These are phyloP conservation scores for Chinchilla lanigera DNA, from an alignment of 2,113 vertebrate genomes.

Conservation along the genomic window DNA sequence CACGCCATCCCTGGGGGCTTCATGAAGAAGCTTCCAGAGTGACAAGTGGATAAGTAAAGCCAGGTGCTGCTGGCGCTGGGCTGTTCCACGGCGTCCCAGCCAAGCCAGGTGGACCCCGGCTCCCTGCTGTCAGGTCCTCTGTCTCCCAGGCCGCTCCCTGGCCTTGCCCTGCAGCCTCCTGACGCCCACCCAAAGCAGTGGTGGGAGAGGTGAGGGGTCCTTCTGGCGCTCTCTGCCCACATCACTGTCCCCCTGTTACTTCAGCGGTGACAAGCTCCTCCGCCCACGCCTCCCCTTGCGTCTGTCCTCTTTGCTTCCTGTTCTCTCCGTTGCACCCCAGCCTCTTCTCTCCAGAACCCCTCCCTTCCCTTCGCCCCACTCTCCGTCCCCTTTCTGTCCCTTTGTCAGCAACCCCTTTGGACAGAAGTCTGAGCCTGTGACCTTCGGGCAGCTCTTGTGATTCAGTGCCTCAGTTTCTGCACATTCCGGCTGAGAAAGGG, in stretches of 20 bases:
- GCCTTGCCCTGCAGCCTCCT: neutral
- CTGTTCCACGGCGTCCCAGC: neutral
- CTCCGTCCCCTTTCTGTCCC: neutral
- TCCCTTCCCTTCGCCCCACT: too few relatives aligned
- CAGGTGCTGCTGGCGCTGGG: neutral
- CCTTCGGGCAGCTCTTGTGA: neutral
- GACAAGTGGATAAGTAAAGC: neutral
- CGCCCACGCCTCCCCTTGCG: fast-evolving
- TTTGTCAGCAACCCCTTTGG: neutral
- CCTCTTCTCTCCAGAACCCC: too few relatives aligned
- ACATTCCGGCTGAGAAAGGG: neutral
- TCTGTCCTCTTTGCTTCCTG: fast-evolving
- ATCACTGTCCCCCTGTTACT: fast-evolving
- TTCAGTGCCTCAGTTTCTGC: neutral
- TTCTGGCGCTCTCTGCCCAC: neutral
- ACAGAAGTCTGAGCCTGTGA: neutral
- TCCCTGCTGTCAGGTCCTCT: fast-evolving
- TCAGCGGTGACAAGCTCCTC: neutral
- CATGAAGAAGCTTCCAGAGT: neutral
- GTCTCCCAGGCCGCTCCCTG: neutral
- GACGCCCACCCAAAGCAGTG: fast-evolving
- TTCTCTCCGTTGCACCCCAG: neutral
- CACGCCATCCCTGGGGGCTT: neutral
- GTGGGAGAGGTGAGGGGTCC: neutral
- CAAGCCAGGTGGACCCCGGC: fast-evolving